Conservation (phyloP, 1,140 invertebrate genomes). For the Drosophila suzukii region DNA sequence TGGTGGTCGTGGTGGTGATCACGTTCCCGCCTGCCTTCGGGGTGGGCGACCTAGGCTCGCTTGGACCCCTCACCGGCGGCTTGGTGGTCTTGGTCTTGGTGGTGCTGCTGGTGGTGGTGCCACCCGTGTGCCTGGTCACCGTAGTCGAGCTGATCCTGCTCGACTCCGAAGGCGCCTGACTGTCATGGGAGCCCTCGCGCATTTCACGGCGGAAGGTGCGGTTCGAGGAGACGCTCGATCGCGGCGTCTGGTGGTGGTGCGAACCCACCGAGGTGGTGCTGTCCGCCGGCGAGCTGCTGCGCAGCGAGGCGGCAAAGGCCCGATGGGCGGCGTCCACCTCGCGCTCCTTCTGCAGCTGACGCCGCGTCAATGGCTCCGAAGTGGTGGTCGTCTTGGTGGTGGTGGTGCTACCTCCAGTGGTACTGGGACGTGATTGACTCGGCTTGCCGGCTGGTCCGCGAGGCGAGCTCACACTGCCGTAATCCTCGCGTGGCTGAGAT, state of each 20-base stretch:
- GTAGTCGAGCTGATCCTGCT: constrained; percentile 79
- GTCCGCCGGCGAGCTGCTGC: constrained; percentile 85
- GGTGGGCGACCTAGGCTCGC: constrained; percentile 64
- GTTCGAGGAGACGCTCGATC: constrained; percentile 74
- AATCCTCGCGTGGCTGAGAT: constrained; percentile 47
- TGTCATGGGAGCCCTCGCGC: constrained; percentile 79
- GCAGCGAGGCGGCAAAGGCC: constrained; percentile 89
- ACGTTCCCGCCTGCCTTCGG: constrained; percentile 29
- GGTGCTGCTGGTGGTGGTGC: constrained; percentile 33
- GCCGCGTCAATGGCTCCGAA: constrained; percentile 50
- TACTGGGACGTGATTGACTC: constrained; percentile 22
- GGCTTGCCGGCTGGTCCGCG: constrained; percentile 46
- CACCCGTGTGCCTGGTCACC: constrained; percentile 55
- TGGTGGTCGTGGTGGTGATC: constrained; percentile 54
- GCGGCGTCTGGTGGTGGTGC: constrained; percentile 57
- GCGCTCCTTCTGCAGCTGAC: constrained; percentile 84
- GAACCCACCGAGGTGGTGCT: constrained; percentile 58
- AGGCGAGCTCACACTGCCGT: constrained; percentile 38
- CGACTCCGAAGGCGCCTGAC: constrained; percentile 72
- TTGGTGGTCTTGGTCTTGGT: constrained; percentile 63
- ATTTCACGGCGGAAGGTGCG: constrained; percentile 60
- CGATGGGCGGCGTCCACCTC: constrained; percentile 88
- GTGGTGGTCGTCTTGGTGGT: constrained; percentile 33
- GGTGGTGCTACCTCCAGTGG: constrained; percentile 27
- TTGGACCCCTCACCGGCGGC: constrained; percentile 47